phyloP scores from a whole-genome alignment of 30 jellyfish, hydroid and myxozoan species.

The Hydra vulgaris region DNA sequence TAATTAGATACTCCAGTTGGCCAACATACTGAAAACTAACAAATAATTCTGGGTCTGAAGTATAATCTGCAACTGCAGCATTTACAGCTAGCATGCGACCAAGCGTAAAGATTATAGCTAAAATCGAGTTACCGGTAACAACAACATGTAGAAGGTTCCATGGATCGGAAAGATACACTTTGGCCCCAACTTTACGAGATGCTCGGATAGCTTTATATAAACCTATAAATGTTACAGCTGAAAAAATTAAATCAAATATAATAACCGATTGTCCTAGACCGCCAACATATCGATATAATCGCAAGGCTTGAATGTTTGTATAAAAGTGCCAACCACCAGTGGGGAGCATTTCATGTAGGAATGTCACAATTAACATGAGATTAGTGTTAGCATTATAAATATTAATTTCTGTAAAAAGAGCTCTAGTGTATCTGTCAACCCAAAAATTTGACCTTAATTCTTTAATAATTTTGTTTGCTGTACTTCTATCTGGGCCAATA shows the following conservation, averaged over 20 bases:
- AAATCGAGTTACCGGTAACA: conserved; percentile 66
- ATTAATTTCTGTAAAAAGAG: conserved; percentile 59
- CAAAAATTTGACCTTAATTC: conserved; percentile 67
- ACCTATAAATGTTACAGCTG: conserved; percentile 57
- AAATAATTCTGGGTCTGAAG: conserved; percentile 64
- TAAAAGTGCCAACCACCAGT: conserved; percentile 88
- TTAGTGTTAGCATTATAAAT: conserved; percentile 87
- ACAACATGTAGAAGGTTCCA: conserved; percentile 73
- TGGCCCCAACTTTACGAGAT: conserved; percentile 48
- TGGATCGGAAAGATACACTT: conserved; percentile 40
- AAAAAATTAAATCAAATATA: conserved; percentile 50
- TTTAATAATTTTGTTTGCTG: conserved; percentile 44
- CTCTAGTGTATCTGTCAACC: conserved; percentile 91
- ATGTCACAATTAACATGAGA: conserved; percentile 68
- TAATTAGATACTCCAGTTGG: conserved; percentile 57
- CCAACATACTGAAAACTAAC: conserved; percentile 82
- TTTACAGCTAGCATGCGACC: conserved; percentile 81
- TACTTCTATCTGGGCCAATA: conserved; percentile 72
- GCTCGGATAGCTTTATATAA: conserved; percentile 53
- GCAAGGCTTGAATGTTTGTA: conserved; percentile 64
- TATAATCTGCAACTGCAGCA: conserved; percentile 70
- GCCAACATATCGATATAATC: conserved; percentile 75
- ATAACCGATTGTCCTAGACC: conserved; percentile 70
- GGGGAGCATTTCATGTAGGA: conserved; percentile 63
- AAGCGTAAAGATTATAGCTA: conserved; percentile 55